phyloP scores from a whole-genome alignment of 1,140 invertebrate species.

The Drosophila navojoa region DNA sequence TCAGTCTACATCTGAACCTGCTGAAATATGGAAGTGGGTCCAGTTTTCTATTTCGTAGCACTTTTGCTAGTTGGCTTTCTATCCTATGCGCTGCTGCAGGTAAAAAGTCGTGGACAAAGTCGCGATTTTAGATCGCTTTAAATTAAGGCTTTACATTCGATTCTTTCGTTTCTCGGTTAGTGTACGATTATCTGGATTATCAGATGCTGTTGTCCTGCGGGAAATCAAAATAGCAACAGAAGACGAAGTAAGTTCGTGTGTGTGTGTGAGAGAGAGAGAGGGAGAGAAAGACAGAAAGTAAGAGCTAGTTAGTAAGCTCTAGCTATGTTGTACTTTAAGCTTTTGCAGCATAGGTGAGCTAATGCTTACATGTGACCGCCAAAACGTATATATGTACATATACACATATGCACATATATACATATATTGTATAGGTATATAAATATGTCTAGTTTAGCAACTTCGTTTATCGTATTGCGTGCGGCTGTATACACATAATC shows the following conservation, averaged over 20 bases:
- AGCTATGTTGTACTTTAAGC: not conserved
- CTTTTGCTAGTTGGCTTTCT: conserved; percentile 50
- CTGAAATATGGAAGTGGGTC: conserved; percentile 52
- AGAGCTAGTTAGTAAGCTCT: not conserved
- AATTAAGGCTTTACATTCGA: not conserved
- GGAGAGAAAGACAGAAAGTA: not conserved
- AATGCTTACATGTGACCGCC: too few species aligned
- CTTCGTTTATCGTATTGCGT: conserved; percentile 41
- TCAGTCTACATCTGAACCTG: conserved; percentile 57
- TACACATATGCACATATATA: too few species aligned
- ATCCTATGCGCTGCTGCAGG: conserved; percentile 57
- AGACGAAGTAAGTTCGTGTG: conserved; percentile 20
- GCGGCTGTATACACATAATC: conserved; percentile 36
- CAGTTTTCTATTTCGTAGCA: conserved; percentile 42
- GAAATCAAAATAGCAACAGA: not conserved
- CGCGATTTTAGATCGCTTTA: too few species aligned
- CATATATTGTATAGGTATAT: not conserved
- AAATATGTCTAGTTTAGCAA: conserved; percentile 18
- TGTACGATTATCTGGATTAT: conserved; percentile 58
- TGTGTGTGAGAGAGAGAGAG: conserved; percentile 1
- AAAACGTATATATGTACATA: too few species aligned
- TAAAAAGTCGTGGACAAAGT: conserved; percentile 21
- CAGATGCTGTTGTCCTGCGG: conserved; percentile 36
- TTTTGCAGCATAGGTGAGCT: not conserved
- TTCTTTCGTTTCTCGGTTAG: conserved; percentile 26